Conservation (phyloP, 1,140 invertebrate genomes). For the Saccostrea glomerata region DNA sequence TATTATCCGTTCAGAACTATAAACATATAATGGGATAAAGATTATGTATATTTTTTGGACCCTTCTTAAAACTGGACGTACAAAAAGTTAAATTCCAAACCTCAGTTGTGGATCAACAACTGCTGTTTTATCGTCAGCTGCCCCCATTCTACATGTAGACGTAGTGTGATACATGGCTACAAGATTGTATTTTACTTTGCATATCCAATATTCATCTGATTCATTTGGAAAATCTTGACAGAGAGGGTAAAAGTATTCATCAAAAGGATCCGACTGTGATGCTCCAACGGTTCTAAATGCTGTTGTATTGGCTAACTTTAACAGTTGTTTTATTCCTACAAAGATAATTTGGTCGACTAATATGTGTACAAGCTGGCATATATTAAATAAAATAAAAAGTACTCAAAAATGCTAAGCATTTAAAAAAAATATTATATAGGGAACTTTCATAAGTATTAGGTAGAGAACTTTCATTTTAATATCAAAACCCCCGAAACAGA, state of each 20-base stretch:
- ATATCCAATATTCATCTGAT: conserved; percentile 58
- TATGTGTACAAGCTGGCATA: not conserved
- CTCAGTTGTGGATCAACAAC: conserved; percentile 87
- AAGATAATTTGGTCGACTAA: not conserved
- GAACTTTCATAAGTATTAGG: too few relatives aligned
- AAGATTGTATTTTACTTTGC: conserved; percentile 82
- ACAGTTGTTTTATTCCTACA: conserved; percentile 40
- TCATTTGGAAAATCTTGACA: conserved; percentile 83
- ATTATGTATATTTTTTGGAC: too few relatives aligned
- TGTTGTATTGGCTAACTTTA: conserved; percentile 45
- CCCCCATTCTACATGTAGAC: conserved; percentile 88
- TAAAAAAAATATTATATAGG: not conserved
- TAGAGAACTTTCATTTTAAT: too few relatives aligned
- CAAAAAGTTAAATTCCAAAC: conserved; percentile 1
- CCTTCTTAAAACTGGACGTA: too few relatives aligned
- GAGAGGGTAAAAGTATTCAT: conserved; percentile 82
- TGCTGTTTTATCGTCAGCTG: conserved; percentile 83
- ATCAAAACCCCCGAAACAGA: too few relatives aligned
- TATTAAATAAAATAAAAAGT: too few relatives aligned
- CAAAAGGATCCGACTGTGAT: not conserved
- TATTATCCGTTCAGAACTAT: too few relatives aligned
- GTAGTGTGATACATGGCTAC: conserved; percentile 82
- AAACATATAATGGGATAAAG: too few relatives aligned
- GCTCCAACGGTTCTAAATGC: conserved; percentile 50
- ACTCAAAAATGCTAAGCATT: not conserved